Evolutionary conservation across 2,797 vertebrate species (phyloP), one percentile per base, ranked within the genome.

Genomic region (Macroramphosus scolopax): DNA sequence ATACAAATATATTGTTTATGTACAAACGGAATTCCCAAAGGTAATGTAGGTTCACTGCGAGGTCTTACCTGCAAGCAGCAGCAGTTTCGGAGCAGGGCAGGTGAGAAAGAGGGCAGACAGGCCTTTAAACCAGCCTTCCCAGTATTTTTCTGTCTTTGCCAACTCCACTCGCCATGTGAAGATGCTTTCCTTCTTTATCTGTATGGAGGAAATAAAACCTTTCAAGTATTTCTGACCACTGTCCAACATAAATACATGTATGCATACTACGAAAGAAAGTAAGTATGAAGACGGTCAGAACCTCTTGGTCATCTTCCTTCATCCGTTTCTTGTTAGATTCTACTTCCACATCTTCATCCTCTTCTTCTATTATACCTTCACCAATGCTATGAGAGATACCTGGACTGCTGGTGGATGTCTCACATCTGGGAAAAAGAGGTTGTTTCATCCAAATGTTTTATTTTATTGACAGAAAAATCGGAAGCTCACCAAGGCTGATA

Each of bases 101-200:
- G 90, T 90, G 37, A 99, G 93, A 73, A 99, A 99, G 53, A 98
- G 95, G 52, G 93, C 92, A 17, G 97, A 99, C 37, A 98, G 89
- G 20, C 97, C 97, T 75, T 91, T 86, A 80, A 99, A 99, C 96
- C 97, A 99, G 72, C 97, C 97, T 1, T 98, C 95, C 97, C 97
- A 99, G 73, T 96, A 98, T 68, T 95, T 95, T 41, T 99, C 96
- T 0, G 97, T 98, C 88, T 96, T 97, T 9, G 97, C 90, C 76
- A 99, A 88, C 45, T 99, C 96, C 33, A 99, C 94, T 65, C 95
- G 83, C 96, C 97, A 99, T 24, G 95, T 96, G 60, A 93, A 98
- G 8, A 93, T 59, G 52, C 90, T 92, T 59, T 97, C 94, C 68
- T 97, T 96, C 70, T 95, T 97, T 4, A 89, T 88, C 96, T 98